Evolutionary conservation across 2,888 invertebrate genomes (phyloP).

Genomic region (Microplitis deprimator): DNA sequence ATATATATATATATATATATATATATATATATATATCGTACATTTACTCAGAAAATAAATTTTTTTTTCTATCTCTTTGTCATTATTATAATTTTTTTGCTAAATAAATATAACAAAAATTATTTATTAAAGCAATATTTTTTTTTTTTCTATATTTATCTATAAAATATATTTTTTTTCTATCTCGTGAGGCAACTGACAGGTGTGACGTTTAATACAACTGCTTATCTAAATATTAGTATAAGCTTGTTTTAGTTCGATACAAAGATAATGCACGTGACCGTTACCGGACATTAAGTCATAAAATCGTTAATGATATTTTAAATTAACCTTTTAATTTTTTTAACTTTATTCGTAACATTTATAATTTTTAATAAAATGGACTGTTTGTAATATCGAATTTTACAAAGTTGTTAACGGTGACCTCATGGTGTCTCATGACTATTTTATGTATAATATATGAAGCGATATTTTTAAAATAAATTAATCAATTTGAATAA

Average conservation of each 20-base stretch:
- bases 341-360: too few relatives aligned
- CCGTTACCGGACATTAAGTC: background rate
- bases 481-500: too few relatives aligned
- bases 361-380: too few relatives aligned
- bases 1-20: too few relatives aligned
- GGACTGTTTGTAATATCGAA: too few relatives aligned
- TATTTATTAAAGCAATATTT: background rate
- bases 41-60: too few relatives aligned
- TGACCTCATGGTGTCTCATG: too few relatives aligned
- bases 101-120: background rate
- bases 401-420: too few relatives aligned
- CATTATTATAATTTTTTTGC: background rate
- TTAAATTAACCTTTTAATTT: background rate
- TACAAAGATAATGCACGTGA: slow-evolving; percentile 4
- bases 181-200: background rate
- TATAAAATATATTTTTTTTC: background rate
- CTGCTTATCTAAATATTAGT: slow-evolving; percentile 25
- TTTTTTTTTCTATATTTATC: background rate
- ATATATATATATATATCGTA: too few relatives aligned
- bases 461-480: too few relatives aligned
- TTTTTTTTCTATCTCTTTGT: background rate
- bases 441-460: too few relatives aligned
- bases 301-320: background rate
- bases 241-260: background rate
- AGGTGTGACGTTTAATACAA: slow-evolving; percentile 21